Percentiles rank a stretch among this genome's conserved stretches.
phyloP scores from a whole-genome alignment of 2,113 vertebrate species.

The Melanotaenia duboulayi region DNA sequence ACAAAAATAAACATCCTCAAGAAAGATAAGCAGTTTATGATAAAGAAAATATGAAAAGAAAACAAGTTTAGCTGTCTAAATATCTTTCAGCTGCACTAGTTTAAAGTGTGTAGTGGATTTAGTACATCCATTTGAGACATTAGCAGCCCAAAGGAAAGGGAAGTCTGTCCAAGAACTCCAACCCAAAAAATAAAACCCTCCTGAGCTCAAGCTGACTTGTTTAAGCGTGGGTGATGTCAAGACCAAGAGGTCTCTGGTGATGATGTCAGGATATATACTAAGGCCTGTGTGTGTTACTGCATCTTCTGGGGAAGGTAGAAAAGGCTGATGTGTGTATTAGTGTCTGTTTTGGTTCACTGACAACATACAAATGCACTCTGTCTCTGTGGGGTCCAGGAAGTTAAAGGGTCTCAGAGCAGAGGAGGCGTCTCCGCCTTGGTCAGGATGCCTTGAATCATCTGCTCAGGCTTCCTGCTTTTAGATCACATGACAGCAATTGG shows the following conservation, averaged over 20 bases:
- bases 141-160: slow-evolving; percentile 63
- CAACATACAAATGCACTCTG: slow-evolving; percentile 56
- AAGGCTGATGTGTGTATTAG: slow-evolving; percentile 36
- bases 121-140: slow-evolving; percentile 70
- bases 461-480: slow-evolving; percentile 19
- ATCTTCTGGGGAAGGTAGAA: slow-evolving; percentile 10
- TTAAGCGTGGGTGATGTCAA: slow-evolving; percentile 66
- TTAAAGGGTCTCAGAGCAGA: slow-evolving; percentile 44
- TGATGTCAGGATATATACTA: slow-evolving; percentile 48
- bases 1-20: slow-evolving; percentile 29
- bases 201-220: slow-evolving; percentile 41
- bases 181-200: slow-evolving; percentile 41
- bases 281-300: slow-evolving; percentile 18
- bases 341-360: slow-evolving; percentile 55
- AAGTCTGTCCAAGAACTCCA: slow-evolving; percentile 60
- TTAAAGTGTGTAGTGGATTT: slow-evolving; percentile 69
- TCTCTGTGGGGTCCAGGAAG: slow-evolving; percentile 41
- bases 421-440: slow-evolving; percentile 29
- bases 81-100: slow-evolving; percentile 61
- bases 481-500: slow-evolving; percentile 14
- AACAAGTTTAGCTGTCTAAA: slow-evolving; percentile 53
- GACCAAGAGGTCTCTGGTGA: slow-evolving; percentile 42
- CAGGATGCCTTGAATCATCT: slow-evolving; percentile 23
- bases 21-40: slow-evolving; percentile 33
- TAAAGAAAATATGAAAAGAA: slow-evolving; percentile 15